phyloP scores from a whole-genome alignment of 30 jellyfish, hydroid and myxozoan genomes.

The Phacellophora camtschatica region DNA sequence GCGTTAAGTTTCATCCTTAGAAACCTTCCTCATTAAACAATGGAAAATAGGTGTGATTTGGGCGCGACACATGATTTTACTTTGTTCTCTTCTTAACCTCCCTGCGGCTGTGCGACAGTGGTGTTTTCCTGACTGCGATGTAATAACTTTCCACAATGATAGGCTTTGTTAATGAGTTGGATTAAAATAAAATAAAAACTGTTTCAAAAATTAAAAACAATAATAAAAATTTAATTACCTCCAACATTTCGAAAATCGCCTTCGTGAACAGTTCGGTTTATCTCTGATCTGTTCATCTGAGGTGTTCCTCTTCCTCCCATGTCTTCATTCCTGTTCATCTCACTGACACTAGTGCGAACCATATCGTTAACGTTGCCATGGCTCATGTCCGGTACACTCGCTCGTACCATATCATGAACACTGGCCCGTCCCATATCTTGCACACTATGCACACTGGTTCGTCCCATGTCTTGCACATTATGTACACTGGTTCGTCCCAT shows the following conservation, averaged over 20 bases:
- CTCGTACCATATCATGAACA: slow-evolving; percentile 47
- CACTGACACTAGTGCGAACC: slow-evolving; percentile 37
- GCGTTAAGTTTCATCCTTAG: too few relatives aligned
- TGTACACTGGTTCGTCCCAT: neutral
- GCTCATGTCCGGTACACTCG: slow-evolving; percentile 33
- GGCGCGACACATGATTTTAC: slow-evolving; percentile 42
- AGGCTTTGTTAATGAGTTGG: too few relatives aligned
- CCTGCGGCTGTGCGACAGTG: slow-evolving; percentile 1
- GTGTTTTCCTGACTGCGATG: too few relatives aligned
- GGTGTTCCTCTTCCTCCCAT: slow-evolving; percentile 55
- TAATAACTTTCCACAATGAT: too few relatives aligned
- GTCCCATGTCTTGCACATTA: neutral
- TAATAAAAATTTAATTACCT: too few relatives aligned
- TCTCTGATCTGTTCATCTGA: slow-evolving; percentile 31
- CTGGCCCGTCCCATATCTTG: slow-evolving; percentile 22
- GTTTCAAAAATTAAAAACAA: too few relatives aligned
- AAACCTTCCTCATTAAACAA: too few relatives aligned
- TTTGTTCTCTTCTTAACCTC: slow-evolving; percentile 36
- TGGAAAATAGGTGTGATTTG: too few relatives aligned
- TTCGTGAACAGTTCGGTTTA: slow-evolving; percentile 36
- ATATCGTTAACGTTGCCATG: slow-evolving; percentile 36
- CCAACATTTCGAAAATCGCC: too few relatives aligned
- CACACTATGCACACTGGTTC: neutral
- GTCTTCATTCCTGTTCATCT: slow-evolving; percentile 32
- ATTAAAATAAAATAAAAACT: too few relatives aligned